Conservation (phyloP, 2,888 invertebrate genomes). For the Hirtodrosophila trivittata region DNA sequence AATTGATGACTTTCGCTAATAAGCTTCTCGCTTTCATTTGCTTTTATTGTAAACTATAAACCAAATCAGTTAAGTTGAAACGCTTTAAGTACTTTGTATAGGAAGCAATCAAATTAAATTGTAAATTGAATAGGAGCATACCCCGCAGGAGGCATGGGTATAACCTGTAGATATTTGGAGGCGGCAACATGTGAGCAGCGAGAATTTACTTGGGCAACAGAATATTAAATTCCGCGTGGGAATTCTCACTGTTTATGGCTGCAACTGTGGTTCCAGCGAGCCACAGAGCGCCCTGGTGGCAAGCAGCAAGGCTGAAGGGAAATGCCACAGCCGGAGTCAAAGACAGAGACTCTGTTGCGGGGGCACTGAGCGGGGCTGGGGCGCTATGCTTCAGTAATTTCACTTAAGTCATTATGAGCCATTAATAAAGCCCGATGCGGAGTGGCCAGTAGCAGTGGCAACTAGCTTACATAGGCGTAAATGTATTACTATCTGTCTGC, state of each 20-base stretch:
- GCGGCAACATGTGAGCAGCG: slow-evolving; percentile 50
- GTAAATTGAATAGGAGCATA: slow-evolving; percentile 20
- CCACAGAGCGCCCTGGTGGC: slow-evolving; percentile 26
- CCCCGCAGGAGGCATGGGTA: slow-evolving; percentile 14
- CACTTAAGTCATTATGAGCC: slow-evolving; percentile 80
- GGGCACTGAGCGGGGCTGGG: slow-evolving; percentile 7
- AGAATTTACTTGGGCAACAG: slow-evolving; percentile 75
- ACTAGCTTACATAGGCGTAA: slow-evolving; percentile 43
- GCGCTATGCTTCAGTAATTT: slow-evolving; percentile 81
- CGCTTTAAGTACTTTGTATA: too few relatives aligned
- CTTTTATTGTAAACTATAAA: too few relatives aligned
- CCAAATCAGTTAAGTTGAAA: too few relatives aligned
- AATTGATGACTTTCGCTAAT: too few relatives aligned
- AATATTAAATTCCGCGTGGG: slow-evolving; percentile 80
- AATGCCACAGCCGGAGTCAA: slow-evolving; percentile 41
- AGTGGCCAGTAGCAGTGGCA: slow-evolving; percentile 26
- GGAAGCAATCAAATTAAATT: slow-evolving; percentile 11
- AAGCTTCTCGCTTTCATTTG: too few relatives aligned
- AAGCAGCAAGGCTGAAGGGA: slow-evolving; percentile 29
- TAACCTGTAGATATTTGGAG: slow-evolving; percentile 18
- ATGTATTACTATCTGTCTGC: slow-evolving; percentile 28
- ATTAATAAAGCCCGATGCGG: slow-evolving; percentile 71
- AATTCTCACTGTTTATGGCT: slow-evolving; percentile 77
- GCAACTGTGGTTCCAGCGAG: slow-evolving; percentile 44
- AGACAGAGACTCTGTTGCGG: too few relatives aligned